These are phyloP conservation scores for Eupithecia subfuscata DNA, from an alignment of 2,888 invertebrate species.

Conservation along the genomic window DNA sequence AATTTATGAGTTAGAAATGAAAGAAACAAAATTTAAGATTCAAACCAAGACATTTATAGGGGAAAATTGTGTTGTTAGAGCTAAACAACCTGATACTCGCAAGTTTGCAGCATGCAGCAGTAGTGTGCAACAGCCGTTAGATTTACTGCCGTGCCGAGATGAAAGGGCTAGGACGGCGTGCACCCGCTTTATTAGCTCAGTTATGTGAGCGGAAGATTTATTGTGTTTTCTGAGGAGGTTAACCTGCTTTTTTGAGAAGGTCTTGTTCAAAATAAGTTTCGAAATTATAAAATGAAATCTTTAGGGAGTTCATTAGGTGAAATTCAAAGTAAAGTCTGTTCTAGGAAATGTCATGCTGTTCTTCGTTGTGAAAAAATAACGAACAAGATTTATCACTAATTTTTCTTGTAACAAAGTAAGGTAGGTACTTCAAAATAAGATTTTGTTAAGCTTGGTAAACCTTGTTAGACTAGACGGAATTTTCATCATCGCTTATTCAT, in stretches of 20 bases:
- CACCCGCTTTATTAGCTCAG: constrained; percentile 68
- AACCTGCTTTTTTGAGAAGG: constrained; percentile 43
- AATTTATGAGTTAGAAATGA: not conserved
- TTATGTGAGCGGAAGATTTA: constrained; percentile 63
- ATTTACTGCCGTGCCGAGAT: constrained; percentile 69
- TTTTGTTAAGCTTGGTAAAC: no score
- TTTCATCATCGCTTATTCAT: not conserved
- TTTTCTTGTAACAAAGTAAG: not conserved
- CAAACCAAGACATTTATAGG: not conserved
- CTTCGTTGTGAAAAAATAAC: not conserved
- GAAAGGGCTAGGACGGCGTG: constrained; percentile 67
- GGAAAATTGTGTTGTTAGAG: not conserved
- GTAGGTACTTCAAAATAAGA: no score
- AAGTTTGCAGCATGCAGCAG: constrained; percentile 19
- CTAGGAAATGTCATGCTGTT: not conserved
- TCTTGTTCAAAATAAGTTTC: constrained; percentile 28
- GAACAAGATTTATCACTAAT: not conserved
- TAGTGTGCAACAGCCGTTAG: constrained; percentile 47
- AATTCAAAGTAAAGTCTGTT: not conserved
- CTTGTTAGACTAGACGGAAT: not conserved
- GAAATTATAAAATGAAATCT: not conserved
- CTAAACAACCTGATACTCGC: not conserved
- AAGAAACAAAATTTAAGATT: not conserved
- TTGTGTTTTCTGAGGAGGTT: constrained; percentile 54
- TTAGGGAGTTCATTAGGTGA: not conserved